These are phyloP conservation scores for Grammomys surdaster DNA, from an alignment of 2,113 vertebrate species.

Conservation along the genomic window DNA sequence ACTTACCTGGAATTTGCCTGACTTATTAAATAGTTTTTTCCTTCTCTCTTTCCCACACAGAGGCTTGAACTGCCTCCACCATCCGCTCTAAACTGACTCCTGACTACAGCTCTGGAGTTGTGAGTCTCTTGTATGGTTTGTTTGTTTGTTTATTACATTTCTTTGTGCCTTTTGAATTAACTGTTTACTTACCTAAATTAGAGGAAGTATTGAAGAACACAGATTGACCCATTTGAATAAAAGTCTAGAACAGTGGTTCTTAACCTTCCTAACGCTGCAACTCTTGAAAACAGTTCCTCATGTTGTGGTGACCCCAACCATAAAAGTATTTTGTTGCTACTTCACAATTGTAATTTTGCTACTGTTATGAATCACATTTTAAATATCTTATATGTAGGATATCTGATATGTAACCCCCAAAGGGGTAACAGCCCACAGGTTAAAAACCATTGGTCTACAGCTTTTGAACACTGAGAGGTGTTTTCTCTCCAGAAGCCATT, in stretches of 20 bases:
- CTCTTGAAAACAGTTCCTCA: not conserved
- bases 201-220: not conserved
- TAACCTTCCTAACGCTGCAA: not conserved
- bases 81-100: not conserved
- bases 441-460: not conserved
- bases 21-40: not conserved
- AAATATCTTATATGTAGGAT: not conserved
- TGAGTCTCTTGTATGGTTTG: slow-evolving; percentile 43
- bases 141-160: not conserved
- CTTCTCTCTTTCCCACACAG: not conserved
- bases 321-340: not conserved
- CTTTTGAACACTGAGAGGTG: not conserved
- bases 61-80: not conserved
- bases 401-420: not conserved
- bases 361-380: not conserved
- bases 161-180: slow-evolving; percentile 12
- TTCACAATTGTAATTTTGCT: not conserved
- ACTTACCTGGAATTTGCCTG: slow-evolving; percentile 65
- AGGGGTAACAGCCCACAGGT: not conserved
- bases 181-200: slow-evolving; percentile 46
- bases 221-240: slow-evolving; percentile 18
- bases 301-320: not conserved
- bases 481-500: not conserved
- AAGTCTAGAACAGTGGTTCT: not conserved
- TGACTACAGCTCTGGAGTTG: not conserved